Evolutionary conservation across 2,113 vertebrate species (phyloP).

Genomic region (Puntigrus tetrazona): DNA sequence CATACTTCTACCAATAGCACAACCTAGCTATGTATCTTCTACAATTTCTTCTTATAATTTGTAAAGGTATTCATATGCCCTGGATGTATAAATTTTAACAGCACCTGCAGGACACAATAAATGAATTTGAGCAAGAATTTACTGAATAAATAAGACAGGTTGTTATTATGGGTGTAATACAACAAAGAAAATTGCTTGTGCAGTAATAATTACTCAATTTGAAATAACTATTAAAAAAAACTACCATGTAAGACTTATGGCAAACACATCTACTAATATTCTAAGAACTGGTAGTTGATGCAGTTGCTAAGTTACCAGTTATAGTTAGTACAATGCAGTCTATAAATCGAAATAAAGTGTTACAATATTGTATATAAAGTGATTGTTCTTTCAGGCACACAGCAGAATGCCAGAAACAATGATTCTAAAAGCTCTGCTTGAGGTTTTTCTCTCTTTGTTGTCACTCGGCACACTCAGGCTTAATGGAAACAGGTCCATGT

Average conservation of each 20-base stretch:
- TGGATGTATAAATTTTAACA: neutral
- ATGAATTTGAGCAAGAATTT: neutral
- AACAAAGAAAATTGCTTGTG: too few species aligned
- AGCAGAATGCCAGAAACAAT: neutral
- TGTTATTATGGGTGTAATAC: too few species aligned
- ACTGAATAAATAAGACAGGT: too few species aligned
- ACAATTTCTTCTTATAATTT: neutral
- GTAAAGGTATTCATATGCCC: too few species aligned
- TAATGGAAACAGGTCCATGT: conserved; percentile 23
- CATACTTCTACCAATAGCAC: neutral
- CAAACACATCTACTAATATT: neutral
- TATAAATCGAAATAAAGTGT: neutral
- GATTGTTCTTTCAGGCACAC: neutral
- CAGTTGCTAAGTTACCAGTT: neutral
- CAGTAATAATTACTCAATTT: too few species aligned
- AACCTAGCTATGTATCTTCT: neutral
- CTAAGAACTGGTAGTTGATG: neutral
- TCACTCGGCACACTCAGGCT: neutral
- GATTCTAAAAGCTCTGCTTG: neutral
- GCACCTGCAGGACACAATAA: neutral
- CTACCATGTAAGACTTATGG: too few species aligned
- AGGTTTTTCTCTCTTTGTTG: neutral
- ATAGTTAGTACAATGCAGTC: neutral
- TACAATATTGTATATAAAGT: neutral
- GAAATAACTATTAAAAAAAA: neutral